A percentile compares a stretch with the other conserved stretches of the same genome.
phyloP scores from a whole-genome alignment of 1,140 invertebrate genomes.

The Hylaeus anthracinus region DNA sequence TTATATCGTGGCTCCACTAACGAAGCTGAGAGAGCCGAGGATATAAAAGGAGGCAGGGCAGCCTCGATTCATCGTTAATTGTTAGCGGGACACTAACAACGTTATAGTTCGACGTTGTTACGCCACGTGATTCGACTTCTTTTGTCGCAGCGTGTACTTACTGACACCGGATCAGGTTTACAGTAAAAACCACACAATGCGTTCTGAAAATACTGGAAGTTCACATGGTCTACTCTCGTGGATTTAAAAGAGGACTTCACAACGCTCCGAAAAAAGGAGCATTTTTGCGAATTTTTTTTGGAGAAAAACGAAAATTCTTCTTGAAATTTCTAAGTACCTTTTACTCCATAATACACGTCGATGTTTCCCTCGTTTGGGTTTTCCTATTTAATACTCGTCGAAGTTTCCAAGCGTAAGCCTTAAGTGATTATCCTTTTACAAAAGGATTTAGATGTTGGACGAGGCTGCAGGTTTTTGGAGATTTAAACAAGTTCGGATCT shows the following conservation, averaged over 20 bases:
- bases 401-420: background rate
- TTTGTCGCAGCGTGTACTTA: background rate
- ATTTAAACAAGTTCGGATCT: too few species aligned
- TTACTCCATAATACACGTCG: too few species aligned
- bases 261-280: too few species aligned
- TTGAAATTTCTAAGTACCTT: too few species aligned
- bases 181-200: background rate
- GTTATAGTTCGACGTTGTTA: constrained; percentile 45
- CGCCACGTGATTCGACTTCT: constrained; percentile 31
- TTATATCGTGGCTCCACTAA: constrained; percentile 53
- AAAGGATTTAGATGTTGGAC: background rate
- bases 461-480: too few species aligned
- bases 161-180: background rate
- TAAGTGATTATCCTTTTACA: too few species aligned
- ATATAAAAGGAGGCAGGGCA: constrained; percentile 54
- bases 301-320: too few species aligned
- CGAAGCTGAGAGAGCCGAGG: constrained; percentile 42
- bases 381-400: background rate
- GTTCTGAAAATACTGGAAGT: too few species aligned
- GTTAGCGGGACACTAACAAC: constrained; percentile 57
- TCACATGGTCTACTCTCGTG: too few species aligned
- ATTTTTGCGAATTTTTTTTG: too few species aligned
- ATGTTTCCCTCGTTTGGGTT: background rate
- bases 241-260: too few species aligned
- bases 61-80: constrained; percentile 67